Conservation (phyloP, 2,113 vertebrate genomes). For the Murina feae region DNA sequence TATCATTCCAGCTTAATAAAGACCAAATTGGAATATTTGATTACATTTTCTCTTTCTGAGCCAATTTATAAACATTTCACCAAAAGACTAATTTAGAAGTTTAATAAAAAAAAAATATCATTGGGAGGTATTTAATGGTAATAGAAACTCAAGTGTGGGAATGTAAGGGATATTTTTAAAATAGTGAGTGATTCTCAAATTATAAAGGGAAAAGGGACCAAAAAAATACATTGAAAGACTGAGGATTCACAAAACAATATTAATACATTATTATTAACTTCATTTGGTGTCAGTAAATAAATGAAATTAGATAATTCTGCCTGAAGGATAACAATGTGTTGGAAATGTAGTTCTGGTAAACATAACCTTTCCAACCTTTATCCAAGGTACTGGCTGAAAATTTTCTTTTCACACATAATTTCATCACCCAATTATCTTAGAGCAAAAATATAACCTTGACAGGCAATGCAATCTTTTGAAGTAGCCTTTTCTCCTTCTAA, state of each 20-base stretch:
- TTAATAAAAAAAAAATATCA: not conserved
- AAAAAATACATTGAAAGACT: not conserved
- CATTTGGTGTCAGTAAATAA: not conserved
- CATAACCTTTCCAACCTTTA: conserved; percentile 64
- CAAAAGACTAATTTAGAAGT: not conserved
- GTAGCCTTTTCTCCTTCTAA: not conserved
- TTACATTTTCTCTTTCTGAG: not conserved
- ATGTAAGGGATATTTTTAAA: not conserved
- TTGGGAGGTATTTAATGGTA: not conserved
- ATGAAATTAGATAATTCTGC: conserved; percentile 40
- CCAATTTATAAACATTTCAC: not conserved
- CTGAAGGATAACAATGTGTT: conserved; percentile 10
- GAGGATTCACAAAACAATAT: not conserved
- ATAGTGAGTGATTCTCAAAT: not conserved
- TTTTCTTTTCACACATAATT: conserved; percentile 61
- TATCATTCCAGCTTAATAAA: not conserved
- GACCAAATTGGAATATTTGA: not conserved
- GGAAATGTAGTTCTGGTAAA: conserved; percentile 56
- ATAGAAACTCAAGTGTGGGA: not conserved
- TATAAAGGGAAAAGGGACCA: not conserved
- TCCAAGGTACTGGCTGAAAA: conserved; percentile 50
- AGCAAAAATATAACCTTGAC: conserved; percentile 38
- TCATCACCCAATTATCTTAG: conserved; percentile 49
- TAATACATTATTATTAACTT: not conserved
- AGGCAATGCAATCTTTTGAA: conserved; percentile 17